Percentiles rank a stretch among this genome's conserved stretches.
Conservation (phyloP, 1,140 invertebrate genomes). For the Drosophila burlai region DNA sequence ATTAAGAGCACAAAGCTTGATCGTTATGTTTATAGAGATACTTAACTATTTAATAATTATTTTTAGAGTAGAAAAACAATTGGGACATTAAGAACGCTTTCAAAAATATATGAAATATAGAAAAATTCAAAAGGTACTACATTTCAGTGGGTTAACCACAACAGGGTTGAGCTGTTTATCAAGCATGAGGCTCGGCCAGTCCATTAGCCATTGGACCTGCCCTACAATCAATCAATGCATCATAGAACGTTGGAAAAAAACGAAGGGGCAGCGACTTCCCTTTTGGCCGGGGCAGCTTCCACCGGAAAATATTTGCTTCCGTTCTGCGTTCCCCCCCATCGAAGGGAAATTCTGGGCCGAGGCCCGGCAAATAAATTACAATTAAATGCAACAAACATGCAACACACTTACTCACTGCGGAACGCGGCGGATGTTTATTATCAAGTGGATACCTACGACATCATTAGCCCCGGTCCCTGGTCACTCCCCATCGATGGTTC, state of each 20-base stretch:
- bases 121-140: background rate
- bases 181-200: background rate
- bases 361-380: conserved; percentile 76
- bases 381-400: conserved; percentile 73
- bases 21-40: too few relatives aligned
- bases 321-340: conserved; percentile 51
- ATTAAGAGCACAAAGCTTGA: too few relatives aligned
- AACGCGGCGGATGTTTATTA: conserved; percentile 70
- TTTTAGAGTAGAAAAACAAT: background rate
- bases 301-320: conserved; percentile 80
- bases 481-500: conserved; percentile 29
- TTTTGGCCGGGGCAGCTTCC: conserved; percentile 52
- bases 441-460: conserved; percentile 58
- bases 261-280: conserved; percentile 29
- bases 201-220: conserved; percentile 16
- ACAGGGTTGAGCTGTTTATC: conserved; percentile 1
- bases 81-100: too few relatives aligned
- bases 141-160: conserved; percentile 4
- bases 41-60: background rate
- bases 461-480: conserved; percentile 56
- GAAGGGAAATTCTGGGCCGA: conserved; percentile 28
- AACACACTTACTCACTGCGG: conserved; percentile 61
- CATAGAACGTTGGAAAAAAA: conserved; percentile 4
- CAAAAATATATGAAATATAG: background rate
- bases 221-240: conserved; percentile 61